Evolutionary conservation across 2,888 invertebrate genomes (phyloP).

Genomic region (Lobophora halterata): DNA sequence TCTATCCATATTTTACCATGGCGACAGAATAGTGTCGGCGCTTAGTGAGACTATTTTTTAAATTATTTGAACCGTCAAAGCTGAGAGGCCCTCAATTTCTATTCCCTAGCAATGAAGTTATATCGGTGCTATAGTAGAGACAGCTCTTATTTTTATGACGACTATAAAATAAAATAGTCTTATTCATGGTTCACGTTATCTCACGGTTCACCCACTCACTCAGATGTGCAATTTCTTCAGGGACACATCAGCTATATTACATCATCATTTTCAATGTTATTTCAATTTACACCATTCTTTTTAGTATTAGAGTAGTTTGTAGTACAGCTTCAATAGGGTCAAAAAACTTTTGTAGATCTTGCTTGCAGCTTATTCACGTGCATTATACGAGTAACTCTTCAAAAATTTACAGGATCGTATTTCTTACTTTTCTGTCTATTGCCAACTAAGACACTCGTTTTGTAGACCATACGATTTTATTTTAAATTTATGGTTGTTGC

Average conservation of each 20-base stretch:
- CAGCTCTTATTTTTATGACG: slow-evolving; percentile 46
- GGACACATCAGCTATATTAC: slow-evolving; percentile 28
- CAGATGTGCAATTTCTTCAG: slow-evolving; percentile 40
- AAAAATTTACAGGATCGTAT: slow-evolving; percentile 6
- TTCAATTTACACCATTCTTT: too few species aligned
- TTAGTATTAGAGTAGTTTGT: too few species aligned
- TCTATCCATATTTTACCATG: neutral
- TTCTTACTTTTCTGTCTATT: slow-evolving; percentile 1
- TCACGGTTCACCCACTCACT: slow-evolving; percentile 40
- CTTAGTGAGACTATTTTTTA: neutral
- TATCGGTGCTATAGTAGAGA: slow-evolving; percentile 35
- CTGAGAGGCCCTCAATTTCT: slow-evolving; percentile 31
- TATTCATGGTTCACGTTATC: slow-evolving; percentile 49
- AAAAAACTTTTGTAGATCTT: slow-evolving; percentile 5
- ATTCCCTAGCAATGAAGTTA: slow-evolving; percentile 29
- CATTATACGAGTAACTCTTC: too few species aligned
- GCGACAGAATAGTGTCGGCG: too few species aligned
- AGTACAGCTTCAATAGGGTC: too few species aligned
- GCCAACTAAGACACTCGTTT: neutral
- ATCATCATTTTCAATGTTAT: slow-evolving; percentile 20
- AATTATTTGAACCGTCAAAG: neutral
- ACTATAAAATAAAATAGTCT: slow-evolving; percentile 51
- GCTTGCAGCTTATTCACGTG: too few species aligned
- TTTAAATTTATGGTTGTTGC: too few species aligned
- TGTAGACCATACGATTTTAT: too few species aligned